Evolutionary conservation across 2,888 invertebrate genomes (phyloP), one percentile per base, ranked within the genome.

Genomic region (Dryadula phaetusa): DNA sequence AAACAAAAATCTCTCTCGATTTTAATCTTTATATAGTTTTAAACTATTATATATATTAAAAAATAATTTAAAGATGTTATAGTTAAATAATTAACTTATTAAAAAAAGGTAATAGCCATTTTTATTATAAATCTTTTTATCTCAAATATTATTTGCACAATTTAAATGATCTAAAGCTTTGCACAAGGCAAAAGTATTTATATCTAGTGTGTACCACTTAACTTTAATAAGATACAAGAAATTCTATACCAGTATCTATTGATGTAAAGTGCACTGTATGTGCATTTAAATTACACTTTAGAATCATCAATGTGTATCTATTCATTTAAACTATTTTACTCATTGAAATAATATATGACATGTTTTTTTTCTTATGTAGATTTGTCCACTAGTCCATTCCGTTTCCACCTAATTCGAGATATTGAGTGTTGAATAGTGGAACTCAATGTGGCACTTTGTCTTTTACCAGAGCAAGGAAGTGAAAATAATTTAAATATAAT

Each of bases 281-380:
- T 56, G 22, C 40, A 22, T 56, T 54, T 20, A 7, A 12, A 7
- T 18, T 53, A n/a, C 7, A n/a, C 25, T 49, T 5, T 49, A 49
- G 49, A 49, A n/a, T n/a, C 28, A 28, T 28, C 34, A 75, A 70
- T 58, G 62, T 70, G 44, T 40, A 54, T 18, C n/a, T 54, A 18
- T 12, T 54, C 10, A n/a, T 28, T 32, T 52, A 25, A 5, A 12
- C 7, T 2, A 28, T 34, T 6, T 34, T 34, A n/a, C 22, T 28
- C 18, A 28, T 28, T 3, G 28, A 20, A 12, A 34, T 32, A 18
- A 34, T 14, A 12, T 32, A 3, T 18, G 18, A 34, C 12, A n/a
- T n/a, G n/a, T n/a, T n/a, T n/a, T n/a, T n/a, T n/a, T n/a, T n/a
- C n/a, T n/a, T n/a, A n/a, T n/a, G n/a, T n/a, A n/a, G n/a, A n/a